Evolutionary conservation across 2,113 vertebrate species (phyloP).

Genomic region (Takifugu bimaculatus): DNA sequence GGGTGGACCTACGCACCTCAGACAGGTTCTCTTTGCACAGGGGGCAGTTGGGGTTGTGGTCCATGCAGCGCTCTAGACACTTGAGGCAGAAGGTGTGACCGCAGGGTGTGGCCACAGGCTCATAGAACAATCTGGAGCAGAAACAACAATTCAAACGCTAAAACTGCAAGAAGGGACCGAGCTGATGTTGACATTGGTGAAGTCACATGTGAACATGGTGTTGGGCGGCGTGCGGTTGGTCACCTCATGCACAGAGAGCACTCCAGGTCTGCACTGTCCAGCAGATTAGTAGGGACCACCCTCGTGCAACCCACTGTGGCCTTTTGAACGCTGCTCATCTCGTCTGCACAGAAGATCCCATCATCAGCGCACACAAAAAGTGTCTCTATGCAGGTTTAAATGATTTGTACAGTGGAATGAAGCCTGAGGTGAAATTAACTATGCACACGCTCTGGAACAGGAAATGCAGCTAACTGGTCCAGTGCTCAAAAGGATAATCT

Average conservation of each 20-base stretch:
- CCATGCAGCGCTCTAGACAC: conserved; percentile 90
- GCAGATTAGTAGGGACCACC: conserved; percentile 68
- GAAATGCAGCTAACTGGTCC: too few species aligned
- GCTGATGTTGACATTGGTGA: background rate
- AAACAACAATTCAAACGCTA: conserved; percentile 5
- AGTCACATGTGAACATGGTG: too few species aligned
- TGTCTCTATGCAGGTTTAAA: too few species aligned
- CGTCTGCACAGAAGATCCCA: conserved; percentile 59
- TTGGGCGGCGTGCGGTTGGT: background rate
- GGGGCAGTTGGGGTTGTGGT: conserved; percentile 87
- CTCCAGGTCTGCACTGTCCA: conserved; percentile 87
- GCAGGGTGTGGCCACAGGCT: conserved; percentile 89
- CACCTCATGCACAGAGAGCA: conserved; percentile 96
- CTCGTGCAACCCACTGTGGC: conserved; percentile 17
- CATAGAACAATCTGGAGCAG: conserved; percentile 84
- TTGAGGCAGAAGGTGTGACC: conserved; percentile 94
- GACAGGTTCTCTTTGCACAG: conserved; percentile 91
- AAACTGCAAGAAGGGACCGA: background rate
- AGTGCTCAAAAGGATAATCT: too few species aligned
- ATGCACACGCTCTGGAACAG: too few species aligned
- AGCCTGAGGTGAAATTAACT: background rate
- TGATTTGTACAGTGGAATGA: background rate
- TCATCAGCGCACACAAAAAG: background rate
- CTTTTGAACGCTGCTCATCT: conserved; percentile 37
- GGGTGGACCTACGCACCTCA: conserved; percentile 69